Percentiles rank a stretch among this genome's conserved stretches.
These are phyloP conservation scores for Colletes collaris DNA, from an alignment of 2,888 invertebrate genomes.

Conservation along the genomic window DNA sequence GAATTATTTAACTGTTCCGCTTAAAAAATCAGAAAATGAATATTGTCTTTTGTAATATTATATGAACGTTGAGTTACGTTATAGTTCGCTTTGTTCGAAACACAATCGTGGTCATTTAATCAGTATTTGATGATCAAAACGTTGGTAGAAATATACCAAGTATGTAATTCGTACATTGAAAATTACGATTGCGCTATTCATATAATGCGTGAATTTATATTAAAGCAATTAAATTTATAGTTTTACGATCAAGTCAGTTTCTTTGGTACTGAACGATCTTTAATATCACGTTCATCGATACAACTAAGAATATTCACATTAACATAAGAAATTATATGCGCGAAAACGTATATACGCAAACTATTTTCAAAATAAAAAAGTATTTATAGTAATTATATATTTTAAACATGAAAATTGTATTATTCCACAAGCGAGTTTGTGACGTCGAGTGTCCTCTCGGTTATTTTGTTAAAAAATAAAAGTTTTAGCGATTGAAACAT, in stretches of 20 bases:
- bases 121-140: constrained; percentile 19
- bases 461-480: constrained; percentile 22
- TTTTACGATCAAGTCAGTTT: constrained; percentile 61
- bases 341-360: constrained; percentile 12
- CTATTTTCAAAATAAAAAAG: constrained; percentile 43
- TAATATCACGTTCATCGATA: constrained; percentile 58
- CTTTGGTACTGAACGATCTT: constrained; percentile 71
- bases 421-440: constrained; percentile 36
- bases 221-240: constrained; percentile 56
- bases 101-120: constrained; percentile 39
- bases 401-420: constrained; percentile 50
- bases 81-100: constrained; percentile 34
- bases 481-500: constrained; percentile 14
- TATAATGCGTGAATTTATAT: constrained; percentile 6
- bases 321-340: constrained; percentile 53
- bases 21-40: constrained; percentile 66
- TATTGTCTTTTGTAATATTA: constrained; percentile 49
- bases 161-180: constrained; percentile 18
- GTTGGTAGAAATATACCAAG: constrained; percentile 22
- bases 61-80: constrained; percentile 15
- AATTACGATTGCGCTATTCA: constrained; percentile 30
- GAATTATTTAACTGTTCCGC: constrained; percentile 50
- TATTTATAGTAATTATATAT: constrained; percentile 56
- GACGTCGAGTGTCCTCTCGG: not conserved
- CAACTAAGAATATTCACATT: constrained; percentile 52